These are phyloP conservation scores for Trididemnum miniatum DNA, from an alignment of 23 tunicate species.

Conservation along the genomic window DNA sequence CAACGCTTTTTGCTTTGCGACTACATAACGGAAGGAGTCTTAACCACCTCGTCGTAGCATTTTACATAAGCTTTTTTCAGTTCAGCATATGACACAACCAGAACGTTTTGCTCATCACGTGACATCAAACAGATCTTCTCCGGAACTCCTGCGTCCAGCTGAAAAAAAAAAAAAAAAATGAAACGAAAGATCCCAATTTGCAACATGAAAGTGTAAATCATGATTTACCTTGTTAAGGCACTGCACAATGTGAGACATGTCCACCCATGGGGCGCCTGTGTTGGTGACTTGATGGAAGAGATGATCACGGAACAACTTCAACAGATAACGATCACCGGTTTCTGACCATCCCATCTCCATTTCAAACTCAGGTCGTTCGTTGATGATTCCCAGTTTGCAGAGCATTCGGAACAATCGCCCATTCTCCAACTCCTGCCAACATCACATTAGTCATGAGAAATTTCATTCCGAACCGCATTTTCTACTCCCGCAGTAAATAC, in stretches of 20 bases:
- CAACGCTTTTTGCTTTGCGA: too few relatives aligned
- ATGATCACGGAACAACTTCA: slow-evolving; percentile 90
- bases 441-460: too few relatives aligned
- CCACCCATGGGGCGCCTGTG: slow-evolving; percentile 91
- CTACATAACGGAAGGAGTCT: slow-evolving; percentile 5
- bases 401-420: slow-evolving; percentile 87
- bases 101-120: slow-evolving; percentile 90
- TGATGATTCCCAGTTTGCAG: slow-evolving; percentile 72
- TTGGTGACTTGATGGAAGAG: slow-evolving; percentile 91
- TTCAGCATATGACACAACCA: slow-evolving; percentile 92
- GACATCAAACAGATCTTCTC: slow-evolving; percentile 94
- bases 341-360: slow-evolving; percentile 84
- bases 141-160: slow-evolving; percentile 94
- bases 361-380: slow-evolving; percentile 79
- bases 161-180: background rate
- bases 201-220: too few relatives aligned
- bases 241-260: slow-evolving; percentile 82
- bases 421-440: too few relatives aligned
- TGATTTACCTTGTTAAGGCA: slow-evolving; percentile 94
- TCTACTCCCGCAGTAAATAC: too few relatives aligned
- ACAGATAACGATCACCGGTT: slow-evolving; percentile 93
- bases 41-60: slow-evolving; percentile 76
- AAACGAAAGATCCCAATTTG: too few relatives aligned
- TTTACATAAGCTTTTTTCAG: slow-evolving; percentile 84
- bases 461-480: too few relatives aligned